phyloP scores from a whole-genome alignment of 2,113 vertebrate genomes.

The Scomber japonicus region DNA sequence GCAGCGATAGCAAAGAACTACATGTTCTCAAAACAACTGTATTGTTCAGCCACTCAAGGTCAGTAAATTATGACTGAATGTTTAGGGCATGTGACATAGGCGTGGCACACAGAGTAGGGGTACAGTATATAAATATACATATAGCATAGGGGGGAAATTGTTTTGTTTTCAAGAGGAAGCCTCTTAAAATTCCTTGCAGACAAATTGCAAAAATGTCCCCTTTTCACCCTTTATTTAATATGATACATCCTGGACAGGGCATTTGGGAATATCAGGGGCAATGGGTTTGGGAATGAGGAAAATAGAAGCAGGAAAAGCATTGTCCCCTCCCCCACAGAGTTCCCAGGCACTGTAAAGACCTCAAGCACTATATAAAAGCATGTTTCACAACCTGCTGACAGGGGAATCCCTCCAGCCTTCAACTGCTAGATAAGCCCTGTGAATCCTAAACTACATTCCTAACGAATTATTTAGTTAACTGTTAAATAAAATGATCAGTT shows the following conservation, averaged over 20 bases:
- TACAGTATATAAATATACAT: constrained; percentile 8
- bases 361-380: constrained; percentile 7
- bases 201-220: constrained; percentile 61
- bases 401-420: constrained; percentile 8
- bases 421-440: neutral
- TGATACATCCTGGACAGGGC: constrained; percentile 74
- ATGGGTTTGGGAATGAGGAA: constrained; percentile 63
- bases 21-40: constrained; percentile 54
- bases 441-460: neutral
- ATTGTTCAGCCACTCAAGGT: constrained; percentile 65
- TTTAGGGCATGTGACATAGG: constrained; percentile 1
- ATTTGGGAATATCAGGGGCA: constrained; percentile 65
- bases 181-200: constrained; percentile 31
- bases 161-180: constrained; percentile 1
- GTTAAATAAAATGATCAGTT: neutral
- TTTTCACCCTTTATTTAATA: constrained; percentile 63
- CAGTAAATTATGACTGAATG: constrained; percentile 31
- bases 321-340: constrained; percentile 45
- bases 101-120: neutral
- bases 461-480: neutral
- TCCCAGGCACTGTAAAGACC: constrained; percentile 57
- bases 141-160: neutral
- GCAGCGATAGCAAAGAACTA: constrained; percentile 21
- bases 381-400: constrained; percentile 41
- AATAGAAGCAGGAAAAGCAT: constrained; percentile 62